Conservation (phyloP, 2,888 invertebrate genomes). For the Barypeithes pellucidus region DNA sequence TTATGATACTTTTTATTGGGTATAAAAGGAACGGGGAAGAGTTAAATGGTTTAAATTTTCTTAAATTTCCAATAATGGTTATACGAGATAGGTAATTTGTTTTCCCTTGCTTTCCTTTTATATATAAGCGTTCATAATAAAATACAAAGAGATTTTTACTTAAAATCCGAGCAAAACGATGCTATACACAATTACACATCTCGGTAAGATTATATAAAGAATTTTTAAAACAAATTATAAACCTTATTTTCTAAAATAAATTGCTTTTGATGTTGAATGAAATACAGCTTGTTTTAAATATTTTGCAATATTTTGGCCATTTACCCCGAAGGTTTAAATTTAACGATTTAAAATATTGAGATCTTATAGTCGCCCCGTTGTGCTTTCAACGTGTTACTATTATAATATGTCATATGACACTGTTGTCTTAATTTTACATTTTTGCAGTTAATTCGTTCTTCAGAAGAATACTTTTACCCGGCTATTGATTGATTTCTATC, state of each 20-base stretch:
- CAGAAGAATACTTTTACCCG: no score
- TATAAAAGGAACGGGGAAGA: conserved; percentile 45
- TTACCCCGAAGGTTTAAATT: no score
- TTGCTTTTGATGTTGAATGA: neutral
- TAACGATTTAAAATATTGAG: no score
- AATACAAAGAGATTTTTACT: conserved; percentile 34
- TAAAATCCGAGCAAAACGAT: conserved; percentile 12
- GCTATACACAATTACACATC: neutral
- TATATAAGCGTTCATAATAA: conserved; percentile 14
- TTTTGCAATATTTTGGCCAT: no score
- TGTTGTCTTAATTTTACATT: no score
- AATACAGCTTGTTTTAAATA: neutral
- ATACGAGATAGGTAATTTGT: conserved; percentile 48
- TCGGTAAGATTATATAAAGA: neutral
- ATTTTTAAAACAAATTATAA: neutral
- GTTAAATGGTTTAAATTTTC: conserved; percentile 53
- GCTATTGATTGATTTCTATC: no score
- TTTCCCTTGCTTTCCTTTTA: conserved; percentile 45
- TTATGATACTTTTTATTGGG: conserved; percentile 51
- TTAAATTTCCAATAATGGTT: conserved; percentile 46
- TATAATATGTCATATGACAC: no score
- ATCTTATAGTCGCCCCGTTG: no score
- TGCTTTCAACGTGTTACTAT: no score
- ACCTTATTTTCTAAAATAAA: neutral
- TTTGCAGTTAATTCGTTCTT: no score